phyloP scores from a whole-genome alignment of 1,140 invertebrate species.

The Conus ventricosus region DNA sequence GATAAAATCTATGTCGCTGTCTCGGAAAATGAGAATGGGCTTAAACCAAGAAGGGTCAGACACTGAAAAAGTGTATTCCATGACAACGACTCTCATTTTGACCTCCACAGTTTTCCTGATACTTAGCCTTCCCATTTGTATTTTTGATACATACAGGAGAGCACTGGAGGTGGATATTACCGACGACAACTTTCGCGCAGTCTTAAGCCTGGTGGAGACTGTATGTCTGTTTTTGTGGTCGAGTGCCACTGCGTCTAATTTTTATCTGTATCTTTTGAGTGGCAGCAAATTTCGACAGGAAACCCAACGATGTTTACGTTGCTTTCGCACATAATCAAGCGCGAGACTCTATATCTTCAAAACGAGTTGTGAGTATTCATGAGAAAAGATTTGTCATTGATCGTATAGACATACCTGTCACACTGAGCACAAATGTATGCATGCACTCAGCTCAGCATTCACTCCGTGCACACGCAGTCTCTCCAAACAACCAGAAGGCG shows the following conservation, averaged over 20 bases:
- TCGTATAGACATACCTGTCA: too few relatives aligned
- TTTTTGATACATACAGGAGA: neutral
- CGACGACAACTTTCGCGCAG: neutral
- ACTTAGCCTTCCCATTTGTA: neutral
- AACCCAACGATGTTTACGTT: too few relatives aligned
- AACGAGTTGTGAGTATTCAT: too few relatives aligned
- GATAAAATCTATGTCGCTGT: neutral
- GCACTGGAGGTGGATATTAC: neutral
- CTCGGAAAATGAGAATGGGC: neutral
- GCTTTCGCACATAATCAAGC: too few relatives aligned
- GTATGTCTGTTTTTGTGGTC: neutral
- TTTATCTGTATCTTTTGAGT: neutral
- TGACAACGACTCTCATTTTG: neutral
- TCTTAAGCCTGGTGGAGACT: neutral
- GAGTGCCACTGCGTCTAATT: neutral
- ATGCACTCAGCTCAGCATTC: too few relatives aligned
- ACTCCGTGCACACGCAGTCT: too few relatives aligned
- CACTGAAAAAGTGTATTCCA: neutral
- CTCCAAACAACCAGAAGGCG: too few relatives aligned
- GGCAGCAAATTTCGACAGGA: neutral
- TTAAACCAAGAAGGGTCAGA: neutral
- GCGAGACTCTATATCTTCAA: too few relatives aligned
- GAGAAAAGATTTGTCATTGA: too few relatives aligned
- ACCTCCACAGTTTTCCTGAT: neutral
- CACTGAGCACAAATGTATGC: too few relatives aligned